Base-by-base conservation (phyloP, 2,113 vertebrate species). In the Perognathus longimembris region DNA sequence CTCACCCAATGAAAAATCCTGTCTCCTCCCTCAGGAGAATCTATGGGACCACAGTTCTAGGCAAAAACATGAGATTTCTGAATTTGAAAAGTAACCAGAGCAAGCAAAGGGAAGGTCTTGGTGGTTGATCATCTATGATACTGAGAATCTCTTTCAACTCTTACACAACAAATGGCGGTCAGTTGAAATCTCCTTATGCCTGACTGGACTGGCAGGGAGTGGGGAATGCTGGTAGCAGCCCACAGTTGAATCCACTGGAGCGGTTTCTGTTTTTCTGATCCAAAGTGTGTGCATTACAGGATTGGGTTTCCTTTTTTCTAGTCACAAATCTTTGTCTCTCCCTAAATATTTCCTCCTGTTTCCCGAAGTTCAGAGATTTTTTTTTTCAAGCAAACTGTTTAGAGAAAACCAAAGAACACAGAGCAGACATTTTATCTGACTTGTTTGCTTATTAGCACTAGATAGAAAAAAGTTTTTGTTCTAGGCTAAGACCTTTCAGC, bases 351-450 rank as follows among this genome's bases (percentile, higher is more conserved):
- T 59, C 42, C 64, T 90, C 34, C 30, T n/a, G 2, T 80, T 93
- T 91, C 61, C 59, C 80, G 9, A 93, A 80, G 24, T 36, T 90
- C 67, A 76, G 63, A 90, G 64, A 79, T 88, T 12, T 54, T 84
- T 88, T 12, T 54, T 84, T 92, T 88, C 32, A 20, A 69, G 38
- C 61, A 81, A 81, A 85, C 30, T 59, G 6, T 80, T 93, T 74
- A 42, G 76, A 92, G 87, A 90, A 92, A 93, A 88, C 38, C 42
- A 83, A 70, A 94, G 66, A 79, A 63, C 54, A 38, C 42, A 64
- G 36, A 64, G 17, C 73, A 93, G 75, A 86, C 36, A 54, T 82
- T 82, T 90, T 11, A 85, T 88, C 42, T 86, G 26, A 38, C 32
- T 75, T 71, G 15, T 71, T 90, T 70, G 38, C 59, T 91, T 81